Conservation (phyloP, 2,797 vertebrate species). For the Protosalanx chinensis region DNA sequence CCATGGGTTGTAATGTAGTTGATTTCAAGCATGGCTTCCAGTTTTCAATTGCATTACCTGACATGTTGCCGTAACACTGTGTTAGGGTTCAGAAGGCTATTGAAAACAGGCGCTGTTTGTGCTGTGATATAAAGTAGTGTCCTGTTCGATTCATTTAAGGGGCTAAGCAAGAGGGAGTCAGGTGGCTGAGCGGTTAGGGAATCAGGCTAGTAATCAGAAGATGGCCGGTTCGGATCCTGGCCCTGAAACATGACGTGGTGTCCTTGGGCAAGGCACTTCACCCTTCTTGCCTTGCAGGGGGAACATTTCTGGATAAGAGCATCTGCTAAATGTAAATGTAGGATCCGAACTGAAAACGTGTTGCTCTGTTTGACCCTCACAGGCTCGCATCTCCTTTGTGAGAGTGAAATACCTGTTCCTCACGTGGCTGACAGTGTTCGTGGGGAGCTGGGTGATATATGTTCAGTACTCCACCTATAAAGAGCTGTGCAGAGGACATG, state of each 20-base stretch:
- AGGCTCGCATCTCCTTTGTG: conserved; percentile 92
- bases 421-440: conserved; percentile 93
- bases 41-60: background rate
- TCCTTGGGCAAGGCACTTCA: too few relatives aligned
- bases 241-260: too few relatives aligned
- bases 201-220: too few relatives aligned
- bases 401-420: conserved; percentile 97
- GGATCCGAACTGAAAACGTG: background rate
- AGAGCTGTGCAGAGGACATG: conserved; percentile 94
- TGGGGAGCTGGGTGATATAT: conserved; percentile 97
- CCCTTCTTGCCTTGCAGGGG: too few relatives aligned
- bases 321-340: too few relatives aligned
- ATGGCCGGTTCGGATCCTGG: too few relatives aligned
- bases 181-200: too few relatives aligned
- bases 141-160: background rate
- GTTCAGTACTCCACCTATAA: conserved; percentile 96
- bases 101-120: conserved; percentile 10
- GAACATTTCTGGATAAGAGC: too few relatives aligned
- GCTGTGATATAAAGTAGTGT: background rate
- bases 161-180: background rate
- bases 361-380: conserved; percentile 10
- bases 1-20: conserved; percentile 6
- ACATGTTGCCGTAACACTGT: conserved; percentile 1
- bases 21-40: conserved; percentile 12
- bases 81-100: conserved; percentile 22